Percentiles rank a stretch among this genome's conserved stretches.
phyloP scores from a whole-genome alignment of 1,140 invertebrate genomes.

The Thrips palmi region DNA sequence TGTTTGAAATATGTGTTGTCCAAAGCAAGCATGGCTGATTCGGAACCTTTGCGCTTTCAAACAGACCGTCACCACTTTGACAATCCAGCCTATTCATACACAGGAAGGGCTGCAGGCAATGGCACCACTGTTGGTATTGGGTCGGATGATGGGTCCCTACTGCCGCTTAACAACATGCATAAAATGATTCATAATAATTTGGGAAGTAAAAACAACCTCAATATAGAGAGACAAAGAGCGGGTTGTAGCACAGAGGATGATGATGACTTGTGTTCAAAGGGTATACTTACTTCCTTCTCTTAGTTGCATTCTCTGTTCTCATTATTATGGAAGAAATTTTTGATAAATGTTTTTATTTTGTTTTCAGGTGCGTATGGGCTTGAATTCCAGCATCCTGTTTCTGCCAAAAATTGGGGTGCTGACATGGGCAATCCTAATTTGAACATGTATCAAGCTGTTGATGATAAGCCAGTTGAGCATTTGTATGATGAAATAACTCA shows the following conservation, averaged over 20 bases:
- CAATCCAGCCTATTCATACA: conserved; percentile 76
- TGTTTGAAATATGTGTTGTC: not conserved
- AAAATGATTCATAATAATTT: conserved; percentile 44
- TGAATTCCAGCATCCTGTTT: conserved; percentile 30
- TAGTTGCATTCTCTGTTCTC: not conserved
- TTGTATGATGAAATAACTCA: conserved; percentile 85
- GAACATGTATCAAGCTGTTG: conserved; percentile 63
- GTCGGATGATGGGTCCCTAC: conserved; percentile 24
- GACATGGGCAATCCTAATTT: conserved; percentile 69
- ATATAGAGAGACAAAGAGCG: conserved; percentile 34
- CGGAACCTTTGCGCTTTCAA: conserved; percentile 4
- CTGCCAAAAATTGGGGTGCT: conserved; percentile 61
- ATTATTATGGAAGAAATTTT: not conserved
- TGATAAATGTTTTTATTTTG: conserved; percentile 14
- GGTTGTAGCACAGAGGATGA: conserved; percentile 27
- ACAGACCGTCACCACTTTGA: conserved; percentile 77
- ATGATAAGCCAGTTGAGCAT: conserved; percentile 51
- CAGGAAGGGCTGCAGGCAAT: conserved; percentile 32
- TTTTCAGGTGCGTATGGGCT: conserved; percentile 27
- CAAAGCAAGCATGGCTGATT: not conserved
- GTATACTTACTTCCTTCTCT: conserved; percentile 17
- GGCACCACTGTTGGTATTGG: conserved; percentile 18
- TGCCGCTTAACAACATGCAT: conserved; percentile 26
- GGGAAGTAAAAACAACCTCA: conserved; percentile 34
- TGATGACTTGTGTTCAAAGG: conserved; percentile 28